Conservation (phyloP, 2,113 vertebrate species). For the Circaetus cinerascens region DNA sequence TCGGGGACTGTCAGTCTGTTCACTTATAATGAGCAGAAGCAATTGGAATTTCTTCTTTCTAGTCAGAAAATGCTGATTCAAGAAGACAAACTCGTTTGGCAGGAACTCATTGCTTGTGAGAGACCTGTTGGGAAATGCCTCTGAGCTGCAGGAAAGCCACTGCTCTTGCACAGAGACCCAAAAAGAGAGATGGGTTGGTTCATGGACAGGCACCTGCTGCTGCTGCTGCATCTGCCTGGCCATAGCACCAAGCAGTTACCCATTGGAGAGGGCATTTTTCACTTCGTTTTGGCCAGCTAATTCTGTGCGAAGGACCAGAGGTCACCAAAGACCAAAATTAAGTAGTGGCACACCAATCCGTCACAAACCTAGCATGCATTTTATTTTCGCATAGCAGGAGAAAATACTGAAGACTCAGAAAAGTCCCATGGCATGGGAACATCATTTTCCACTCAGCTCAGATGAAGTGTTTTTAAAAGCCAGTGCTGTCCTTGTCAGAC, state of each 20-base stretch:
- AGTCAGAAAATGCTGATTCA: background rate
- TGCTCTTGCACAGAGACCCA: background rate
- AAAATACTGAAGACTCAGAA: background rate
- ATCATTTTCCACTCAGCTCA: constrained; percentile 21
- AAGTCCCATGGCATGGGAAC: background rate
- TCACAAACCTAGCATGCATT: background rate
- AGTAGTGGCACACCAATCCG: background rate
- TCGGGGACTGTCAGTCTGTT: background rate
- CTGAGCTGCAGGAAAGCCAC: background rate
- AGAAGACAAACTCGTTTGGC: background rate
- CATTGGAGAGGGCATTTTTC: accelerated
- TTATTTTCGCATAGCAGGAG: background rate
- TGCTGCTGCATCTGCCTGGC: background rate
- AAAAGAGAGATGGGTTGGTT: background rate
- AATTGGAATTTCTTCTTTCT: background rate
- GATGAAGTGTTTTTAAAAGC: constrained; percentile 18
- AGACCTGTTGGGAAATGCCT: background rate
- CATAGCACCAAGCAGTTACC: background rate
- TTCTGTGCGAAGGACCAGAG: accelerated
- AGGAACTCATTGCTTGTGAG: background rate
- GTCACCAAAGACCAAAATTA: background rate
- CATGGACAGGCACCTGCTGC: background rate
- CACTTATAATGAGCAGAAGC: background rate
- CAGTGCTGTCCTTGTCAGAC: background rate
- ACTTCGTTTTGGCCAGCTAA: background rate